phyloP scores from a whole-genome alignment of 2,888 invertebrate species.

The Sminthurinus aureus region DNA sequence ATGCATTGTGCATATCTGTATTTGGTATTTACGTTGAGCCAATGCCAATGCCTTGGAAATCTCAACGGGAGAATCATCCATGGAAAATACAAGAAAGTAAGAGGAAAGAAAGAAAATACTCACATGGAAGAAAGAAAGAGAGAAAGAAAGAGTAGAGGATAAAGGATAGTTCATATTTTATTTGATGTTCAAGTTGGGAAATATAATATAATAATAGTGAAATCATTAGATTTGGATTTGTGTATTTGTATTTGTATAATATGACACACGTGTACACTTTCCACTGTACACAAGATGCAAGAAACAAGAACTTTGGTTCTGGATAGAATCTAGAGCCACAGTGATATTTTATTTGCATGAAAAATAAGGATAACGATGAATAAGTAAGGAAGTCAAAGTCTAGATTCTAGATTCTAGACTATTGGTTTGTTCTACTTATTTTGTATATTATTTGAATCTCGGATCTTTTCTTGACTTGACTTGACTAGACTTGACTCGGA shows the following conservation, averaged over 20 bases:
- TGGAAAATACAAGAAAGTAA: neutral
- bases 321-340: too few relatives aligned
- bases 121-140: neutral
- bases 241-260: neutral
- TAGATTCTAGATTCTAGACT: too few relatives aligned
- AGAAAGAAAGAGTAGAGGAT: neutral
- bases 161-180: neutral
- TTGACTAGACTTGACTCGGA: too few relatives aligned
- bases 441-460: too few relatives aligned
- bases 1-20: neutral
- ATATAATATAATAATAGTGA: neutral
- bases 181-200: neutral
- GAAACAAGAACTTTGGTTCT: neutral
- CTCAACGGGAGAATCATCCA: neutral
- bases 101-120: neutral
- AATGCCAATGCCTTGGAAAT: neutral
- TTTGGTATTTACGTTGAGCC: neutral
- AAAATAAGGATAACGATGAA: too few relatives aligned
- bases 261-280: neutral
- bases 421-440: too few relatives aligned
- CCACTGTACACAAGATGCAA: neutral
- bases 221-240: constrained; percentile 1
- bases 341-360: too few relatives aligned
- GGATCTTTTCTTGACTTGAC: too few relatives aligned
- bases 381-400: too few relatives aligned